phyloP scores from a whole-genome alignment of 1,140 invertebrate genomes.

The Lordiphosa stackelbergi region DNA sequence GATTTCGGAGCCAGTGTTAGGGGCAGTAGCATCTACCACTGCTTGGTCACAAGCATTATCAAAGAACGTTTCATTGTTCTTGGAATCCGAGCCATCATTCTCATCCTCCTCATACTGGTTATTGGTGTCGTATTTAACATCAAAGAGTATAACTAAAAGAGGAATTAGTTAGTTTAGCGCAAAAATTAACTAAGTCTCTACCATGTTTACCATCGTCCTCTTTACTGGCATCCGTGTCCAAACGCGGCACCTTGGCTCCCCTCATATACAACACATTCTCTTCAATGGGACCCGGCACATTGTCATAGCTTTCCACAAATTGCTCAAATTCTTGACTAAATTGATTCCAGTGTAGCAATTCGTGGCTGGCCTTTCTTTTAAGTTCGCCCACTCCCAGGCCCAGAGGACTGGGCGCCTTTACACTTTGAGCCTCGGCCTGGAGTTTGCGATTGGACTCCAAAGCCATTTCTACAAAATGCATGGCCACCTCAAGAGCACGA shows the following conservation, averaged over 20 bases:
- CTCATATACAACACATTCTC: slow-evolving; percentile 66
- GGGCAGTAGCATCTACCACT: background rate
- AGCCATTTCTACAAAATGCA: slow-evolving; percentile 63
- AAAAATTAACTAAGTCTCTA: rapidly evolving
- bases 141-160: slow-evolving; percentile 51
- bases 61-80: slow-evolving; percentile 66
- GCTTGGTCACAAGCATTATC: slow-evolving; percentile 34
- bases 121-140: slow-evolving; percentile 64
- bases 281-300: slow-evolving; percentile 47
- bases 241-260: slow-evolving; percentile 51
- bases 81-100: slow-evolving; percentile 63
- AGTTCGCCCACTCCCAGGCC: slow-evolving; percentile 31
- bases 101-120: slow-evolving; percentile 61
- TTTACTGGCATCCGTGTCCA: slow-evolving; percentile 35
- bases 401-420: slow-evolving; percentile 33
- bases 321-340: slow-evolving; percentile 63
- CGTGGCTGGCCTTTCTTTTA: slow-evolving; percentile 55
- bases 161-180: background rate
- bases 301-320: slow-evolving; percentile 59
- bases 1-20: slow-evolving; percentile 4
- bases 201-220: slow-evolving; percentile 45
- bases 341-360: slow-evolving; percentile 58
- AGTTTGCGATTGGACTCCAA: slow-evolving; percentile 55
- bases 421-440: slow-evolving; percentile 38
- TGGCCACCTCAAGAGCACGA: slow-evolving; percentile 59